These are phyloP conservation scores for Pangasius mekongensis DNA, from an alignment of 2,797 vertebrate species.

Conservation along the genomic window DNA sequence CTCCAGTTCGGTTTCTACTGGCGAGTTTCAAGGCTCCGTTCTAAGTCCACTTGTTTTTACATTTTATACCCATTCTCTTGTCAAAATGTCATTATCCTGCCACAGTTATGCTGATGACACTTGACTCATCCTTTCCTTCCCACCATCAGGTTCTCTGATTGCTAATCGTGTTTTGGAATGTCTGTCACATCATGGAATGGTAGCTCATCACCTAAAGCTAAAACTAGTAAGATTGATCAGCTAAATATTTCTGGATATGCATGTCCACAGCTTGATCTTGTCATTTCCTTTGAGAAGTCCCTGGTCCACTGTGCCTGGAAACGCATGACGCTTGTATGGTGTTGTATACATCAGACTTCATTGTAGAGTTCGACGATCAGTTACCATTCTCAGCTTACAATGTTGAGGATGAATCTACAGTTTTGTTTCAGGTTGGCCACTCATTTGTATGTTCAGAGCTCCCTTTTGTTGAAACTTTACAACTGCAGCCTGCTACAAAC, in stretches of 20 bases:
- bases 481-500: not conserved
- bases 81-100: not conserved
- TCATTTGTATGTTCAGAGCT: not conserved
- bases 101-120: not conserved
- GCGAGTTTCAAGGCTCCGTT: too few relatives aligned
- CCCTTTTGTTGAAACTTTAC: not conserved
- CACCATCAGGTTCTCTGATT: not conserved
- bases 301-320: not conserved
- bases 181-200: not conserved
- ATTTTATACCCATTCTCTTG: not conserved
- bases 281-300: not conserved
- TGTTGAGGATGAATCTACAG: not conserved
- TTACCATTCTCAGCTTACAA: not conserved
- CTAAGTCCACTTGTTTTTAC: too few relatives aligned
- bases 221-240: not conserved
- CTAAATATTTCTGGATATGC: not conserved
- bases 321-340: not conserved
- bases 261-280: not conserved
- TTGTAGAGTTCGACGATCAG: not conserved
- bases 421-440: not conserved
- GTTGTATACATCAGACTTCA: not conserved
- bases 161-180: not conserved
- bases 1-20: too few relatives aligned
- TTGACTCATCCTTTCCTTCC: not conserved
- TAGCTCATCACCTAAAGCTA: not conserved